These are phyloP conservation scores for Arremon brunneinucha DNA, from an alignment of 2,797 vertebrate species.

Conservation along the genomic window DNA sequence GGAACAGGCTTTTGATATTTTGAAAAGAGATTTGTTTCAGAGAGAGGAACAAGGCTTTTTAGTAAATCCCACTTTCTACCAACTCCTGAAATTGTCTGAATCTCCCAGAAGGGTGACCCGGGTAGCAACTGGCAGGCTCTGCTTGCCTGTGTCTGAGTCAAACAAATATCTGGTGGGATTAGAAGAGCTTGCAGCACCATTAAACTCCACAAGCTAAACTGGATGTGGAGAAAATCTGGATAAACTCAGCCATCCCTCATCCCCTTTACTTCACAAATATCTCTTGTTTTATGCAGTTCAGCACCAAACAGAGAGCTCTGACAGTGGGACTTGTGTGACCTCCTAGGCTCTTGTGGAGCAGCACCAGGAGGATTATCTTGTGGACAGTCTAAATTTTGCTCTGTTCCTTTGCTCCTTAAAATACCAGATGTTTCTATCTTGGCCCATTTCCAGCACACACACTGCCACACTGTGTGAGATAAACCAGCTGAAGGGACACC, in stretches of 20 bases:
- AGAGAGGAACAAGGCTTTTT: background rate
- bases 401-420: background rate
- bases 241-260: background rate
- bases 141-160: background rate
- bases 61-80: conserved; percentile 5
- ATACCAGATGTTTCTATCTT: background rate
- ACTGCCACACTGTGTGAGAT: background rate
- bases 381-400: background rate
- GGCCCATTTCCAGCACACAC: conserved; percentile 27
- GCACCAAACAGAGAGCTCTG: background rate
- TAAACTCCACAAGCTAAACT: background rate
- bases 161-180: background rate
- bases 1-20: background rate
- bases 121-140: background rate
- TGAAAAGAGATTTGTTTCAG: background rate
- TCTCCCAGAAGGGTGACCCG: background rate
- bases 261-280: background rate
- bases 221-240: background rate
- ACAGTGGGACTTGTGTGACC: background rate
- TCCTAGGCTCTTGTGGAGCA: background rate
- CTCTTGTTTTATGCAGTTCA: background rate
- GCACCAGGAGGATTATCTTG: background rate
- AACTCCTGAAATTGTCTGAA: background rate
- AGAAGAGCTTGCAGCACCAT: background rate
- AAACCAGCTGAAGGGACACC: background rate